Percentiles rank a stretch among this genome's conserved stretches.
Conservation (phyloP, 2,888 invertebrate genomes). For the Ornithoptera priamus region DNA sequence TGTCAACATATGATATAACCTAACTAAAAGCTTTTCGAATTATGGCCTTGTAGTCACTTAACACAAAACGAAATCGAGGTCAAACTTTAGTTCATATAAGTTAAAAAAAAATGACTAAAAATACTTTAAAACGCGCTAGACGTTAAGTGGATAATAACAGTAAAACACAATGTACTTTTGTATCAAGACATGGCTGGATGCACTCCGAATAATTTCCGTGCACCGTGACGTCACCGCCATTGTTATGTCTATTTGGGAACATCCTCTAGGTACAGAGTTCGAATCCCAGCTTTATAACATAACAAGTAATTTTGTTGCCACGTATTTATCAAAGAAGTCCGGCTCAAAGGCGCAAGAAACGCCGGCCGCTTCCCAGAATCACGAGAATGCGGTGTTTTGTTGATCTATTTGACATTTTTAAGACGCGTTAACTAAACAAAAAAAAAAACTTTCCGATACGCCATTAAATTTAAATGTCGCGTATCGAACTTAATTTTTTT, state of each 20-base stretch:
- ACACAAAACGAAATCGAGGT: not conserved
- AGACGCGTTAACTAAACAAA: slow-evolving; percentile 1
- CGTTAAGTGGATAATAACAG: not conserved
- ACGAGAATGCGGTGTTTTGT: slow-evolving; percentile 32
- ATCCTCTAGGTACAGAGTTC: slow-evolving; percentile 30
- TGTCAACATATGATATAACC: not conserved
- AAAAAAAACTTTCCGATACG: not conserved
- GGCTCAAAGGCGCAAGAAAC: slow-evolving; percentile 32
- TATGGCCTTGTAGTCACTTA: not conserved
- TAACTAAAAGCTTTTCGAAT: not conserved
- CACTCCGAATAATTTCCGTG: slow-evolving; percentile 22
- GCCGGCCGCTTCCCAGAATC: slow-evolving; percentile 37
- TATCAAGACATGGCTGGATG: slow-evolving; percentile 25
- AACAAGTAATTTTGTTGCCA: slow-evolving; percentile 32
- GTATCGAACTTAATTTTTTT: not conserved
- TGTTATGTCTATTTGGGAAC: slow-evolving; percentile 22
- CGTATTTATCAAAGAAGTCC: slow-evolving; percentile 34
- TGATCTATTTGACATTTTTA: slow-evolving; percentile 35
- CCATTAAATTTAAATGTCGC: not conserved
- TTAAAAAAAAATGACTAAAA: slow-evolving; percentile 6
- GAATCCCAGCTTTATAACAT: slow-evolving; percentile 21
- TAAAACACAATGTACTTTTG: slow-evolving; percentile 10
- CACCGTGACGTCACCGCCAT: slow-evolving; percentile 20
- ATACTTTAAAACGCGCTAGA: not conserved
- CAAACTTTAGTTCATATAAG: not conserved